These are phyloP conservation scores for Falco novaeseelandiae DNA, from an alignment of 2,797 vertebrate species.

Conservation along the genomic window DNA sequence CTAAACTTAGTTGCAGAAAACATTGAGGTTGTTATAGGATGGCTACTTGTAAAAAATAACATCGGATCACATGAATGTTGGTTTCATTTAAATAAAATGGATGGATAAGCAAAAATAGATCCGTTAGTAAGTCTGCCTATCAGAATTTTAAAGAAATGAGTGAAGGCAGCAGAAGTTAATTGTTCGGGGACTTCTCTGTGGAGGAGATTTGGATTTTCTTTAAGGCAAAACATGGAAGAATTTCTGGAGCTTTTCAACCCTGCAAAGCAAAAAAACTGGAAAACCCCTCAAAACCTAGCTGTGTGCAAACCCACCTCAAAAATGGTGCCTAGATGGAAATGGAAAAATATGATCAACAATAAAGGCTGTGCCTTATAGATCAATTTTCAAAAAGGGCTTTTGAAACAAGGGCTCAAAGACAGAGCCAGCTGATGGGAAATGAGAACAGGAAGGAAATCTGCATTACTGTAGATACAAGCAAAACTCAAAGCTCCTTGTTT, in stretches of 20 bases:
- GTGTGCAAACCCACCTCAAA: neutral
- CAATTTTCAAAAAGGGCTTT: neutral
- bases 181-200: neutral
- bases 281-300: neutral
- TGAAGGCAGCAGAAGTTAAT: neutral
- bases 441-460: neutral
- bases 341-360: neutral
- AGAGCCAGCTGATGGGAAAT: neutral
- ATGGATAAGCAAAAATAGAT: conserved; percentile 7
- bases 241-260: neutral
- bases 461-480: neutral
- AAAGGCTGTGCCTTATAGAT: neutral
- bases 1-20: conserved; percentile 38
- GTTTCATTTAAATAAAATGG: neutral
- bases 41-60: neutral
- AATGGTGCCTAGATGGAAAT: neutral
- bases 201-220: neutral
- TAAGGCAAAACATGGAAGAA: neutral
- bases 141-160: neutral
- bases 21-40: conserved; percentile 4
- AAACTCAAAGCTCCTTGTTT: neutral
- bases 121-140: neutral
- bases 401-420: neutral
- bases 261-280: neutral
- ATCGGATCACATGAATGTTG: neutral